Percentiles rank a stretch among this genome's conserved stretches.
Evolutionary conservation across 2,888 invertebrate genomes (phyloP).

Genomic region (Craniophora ligustri): DNA sequence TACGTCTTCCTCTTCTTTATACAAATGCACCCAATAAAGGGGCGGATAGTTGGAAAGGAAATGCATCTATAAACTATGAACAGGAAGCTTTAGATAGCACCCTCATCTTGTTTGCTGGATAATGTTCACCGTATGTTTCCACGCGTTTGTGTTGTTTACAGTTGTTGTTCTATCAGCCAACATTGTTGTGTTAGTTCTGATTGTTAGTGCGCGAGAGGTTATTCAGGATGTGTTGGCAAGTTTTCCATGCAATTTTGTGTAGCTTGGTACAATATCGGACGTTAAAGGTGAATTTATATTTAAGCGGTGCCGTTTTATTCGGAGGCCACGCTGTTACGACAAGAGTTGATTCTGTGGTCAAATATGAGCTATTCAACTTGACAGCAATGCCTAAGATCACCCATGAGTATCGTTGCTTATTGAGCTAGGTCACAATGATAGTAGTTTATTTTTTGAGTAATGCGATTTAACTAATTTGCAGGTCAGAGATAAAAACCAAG

Average conservation of each 20-base stretch:
- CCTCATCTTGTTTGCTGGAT: constrained; percentile 48
- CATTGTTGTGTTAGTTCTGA: constrained; percentile 32
- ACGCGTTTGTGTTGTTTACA: constrained; percentile 29
- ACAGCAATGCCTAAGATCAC: too few species aligned
- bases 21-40: constrained; percentile 31
- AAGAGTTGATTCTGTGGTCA: too few species aligned
- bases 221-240: background rate
- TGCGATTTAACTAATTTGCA: too few species aligned
- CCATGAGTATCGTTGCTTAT: too few species aligned
- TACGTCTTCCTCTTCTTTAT: constrained; percentile 12
- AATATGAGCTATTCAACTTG: too few species aligned
- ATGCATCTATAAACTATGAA: constrained; percentile 53
- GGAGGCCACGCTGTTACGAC: too few species aligned
- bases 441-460: too few species aligned
- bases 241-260: background rate
- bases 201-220: constrained; percentile 1
- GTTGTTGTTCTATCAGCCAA: constrained; percentile 30
- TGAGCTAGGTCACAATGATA: too few species aligned
- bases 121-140: constrained; percentile 33
- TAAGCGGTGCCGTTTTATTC: too few species aligned
- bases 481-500: too few species aligned
- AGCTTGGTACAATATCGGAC: background rate
- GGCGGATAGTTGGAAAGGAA: constrained; percentile 47
- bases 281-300: too few species aligned
- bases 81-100: constrained; percentile 60